phyloP scores from a whole-genome alignment of 2,797 vertebrate species.

The Lycodopsis pacificus region DNA sequence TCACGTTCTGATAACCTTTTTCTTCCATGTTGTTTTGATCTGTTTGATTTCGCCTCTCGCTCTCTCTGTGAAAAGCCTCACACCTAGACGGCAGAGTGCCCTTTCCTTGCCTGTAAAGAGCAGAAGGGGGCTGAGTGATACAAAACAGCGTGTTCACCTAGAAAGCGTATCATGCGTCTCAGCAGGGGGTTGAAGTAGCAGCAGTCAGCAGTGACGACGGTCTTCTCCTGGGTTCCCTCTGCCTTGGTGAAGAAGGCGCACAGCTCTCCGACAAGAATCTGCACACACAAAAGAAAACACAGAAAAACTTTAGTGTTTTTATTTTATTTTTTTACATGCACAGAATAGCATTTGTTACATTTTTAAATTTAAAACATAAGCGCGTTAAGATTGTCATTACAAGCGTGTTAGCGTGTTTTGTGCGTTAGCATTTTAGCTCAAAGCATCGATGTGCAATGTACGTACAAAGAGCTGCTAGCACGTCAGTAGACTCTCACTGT shows the following conservation, averaged over 20 bases:
- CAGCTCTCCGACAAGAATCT: constrained; percentile 90
- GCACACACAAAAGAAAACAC: constrained; percentile 33
- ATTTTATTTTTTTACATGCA: too few species aligned
- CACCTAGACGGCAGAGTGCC: not conserved
- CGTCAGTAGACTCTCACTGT: too few species aligned
- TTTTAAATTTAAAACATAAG: too few species aligned
- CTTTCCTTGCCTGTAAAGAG: not conserved
- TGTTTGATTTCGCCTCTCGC: not conserved
- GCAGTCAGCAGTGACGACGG: constrained; percentile 90
- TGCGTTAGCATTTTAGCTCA: not conserved
- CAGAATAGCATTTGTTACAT: not conserved
- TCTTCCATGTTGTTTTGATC: constrained; percentile 14
- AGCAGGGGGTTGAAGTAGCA: constrained; percentile 91
- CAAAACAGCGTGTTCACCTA: constrained; percentile 78
- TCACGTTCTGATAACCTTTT: constrained; percentile 22
- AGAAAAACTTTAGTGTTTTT: not conserved
- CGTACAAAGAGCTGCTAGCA: not conserved
- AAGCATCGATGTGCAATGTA: not conserved
- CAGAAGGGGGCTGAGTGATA: not conserved
- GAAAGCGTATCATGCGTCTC: constrained; percentile 88
- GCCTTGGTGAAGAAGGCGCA: constrained; percentile 86
- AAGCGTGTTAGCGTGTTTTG: not conserved
- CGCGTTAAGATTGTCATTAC: too few species aligned
- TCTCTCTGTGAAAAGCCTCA: not conserved
- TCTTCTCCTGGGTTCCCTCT: constrained; percentile 84